Percentiles rank a stretch among this genome's conserved stretches.
Evolutionary conservation across 1,140 invertebrate genomes (phyloP).

Genomic region (Reticulitermes speratus): DNA sequence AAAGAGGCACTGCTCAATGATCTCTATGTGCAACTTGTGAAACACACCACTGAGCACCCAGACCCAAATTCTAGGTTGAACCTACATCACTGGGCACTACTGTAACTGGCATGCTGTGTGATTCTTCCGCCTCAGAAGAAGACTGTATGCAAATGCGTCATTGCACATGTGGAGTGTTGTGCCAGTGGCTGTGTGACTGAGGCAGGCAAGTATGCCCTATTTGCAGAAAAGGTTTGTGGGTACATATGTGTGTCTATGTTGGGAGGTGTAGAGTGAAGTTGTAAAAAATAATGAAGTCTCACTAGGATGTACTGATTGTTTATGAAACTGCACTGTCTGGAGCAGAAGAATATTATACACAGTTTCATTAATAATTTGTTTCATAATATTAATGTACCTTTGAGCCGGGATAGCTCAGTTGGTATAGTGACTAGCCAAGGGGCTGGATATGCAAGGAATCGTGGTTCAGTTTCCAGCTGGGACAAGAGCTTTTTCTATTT

Average conservation of each 20-base stretch:
- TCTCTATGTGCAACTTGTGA: conserved; percentile 89
- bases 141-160: conserved; percentile 81
- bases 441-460: too few relatives aligned
- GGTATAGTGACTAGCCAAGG: too few relatives aligned
- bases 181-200: conserved; percentile 88
- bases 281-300: too few relatives aligned
- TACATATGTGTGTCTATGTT: not conserved
- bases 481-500: too few relatives aligned
- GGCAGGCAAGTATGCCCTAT: conserved; percentile 91
- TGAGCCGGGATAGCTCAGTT: too few relatives aligned
- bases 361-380: too few relatives aligned
- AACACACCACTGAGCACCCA: conserved; percentile 90
- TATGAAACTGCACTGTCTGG: too few relatives aligned
- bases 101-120: conserved; percentile 85
- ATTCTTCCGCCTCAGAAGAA: conserved; percentile 83
- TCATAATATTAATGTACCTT: too few relatives aligned
- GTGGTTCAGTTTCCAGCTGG: too few relatives aligned
- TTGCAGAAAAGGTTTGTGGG: conserved; percentile 78
- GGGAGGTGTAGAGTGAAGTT: not conserved
- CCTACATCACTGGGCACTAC: conserved; percentile 86
- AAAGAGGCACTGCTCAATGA: conserved; percentile 87
- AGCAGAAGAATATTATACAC: too few relatives aligned
- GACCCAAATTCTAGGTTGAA: conserved; percentile 88
- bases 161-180: conserved; percentile 85
- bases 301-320: too few relatives aligned